Evolutionary conservation across 2,113 vertebrate species (phyloP).

Genomic region (Solea solea): DNA sequence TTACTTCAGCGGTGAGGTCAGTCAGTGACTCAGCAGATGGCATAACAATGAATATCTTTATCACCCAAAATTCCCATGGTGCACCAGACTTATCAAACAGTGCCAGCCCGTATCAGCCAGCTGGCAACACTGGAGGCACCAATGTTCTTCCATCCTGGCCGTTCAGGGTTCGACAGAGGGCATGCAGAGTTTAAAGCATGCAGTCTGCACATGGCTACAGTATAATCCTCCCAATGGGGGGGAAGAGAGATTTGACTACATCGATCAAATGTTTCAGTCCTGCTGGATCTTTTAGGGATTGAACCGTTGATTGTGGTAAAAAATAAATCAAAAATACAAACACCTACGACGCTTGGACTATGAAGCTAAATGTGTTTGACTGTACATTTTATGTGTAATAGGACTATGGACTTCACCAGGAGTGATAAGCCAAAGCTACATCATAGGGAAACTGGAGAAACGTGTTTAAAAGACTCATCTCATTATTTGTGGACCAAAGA

Average conservation of each 20-base stretch:
- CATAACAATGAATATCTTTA: conserved; percentile 67
- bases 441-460: neutral
- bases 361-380: conserved; percentile 20
- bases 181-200: conserved; percentile 61
- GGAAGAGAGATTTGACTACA: conserved; percentile 41
- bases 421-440: neutral
- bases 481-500: neutral
- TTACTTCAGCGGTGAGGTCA: conserved; percentile 47
- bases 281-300: conserved; percentile 31
- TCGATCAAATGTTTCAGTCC: conserved; percentile 46
- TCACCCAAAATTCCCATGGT: conserved; percentile 60
- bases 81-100: conserved; percentile 46
- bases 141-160: conserved; percentile 49
- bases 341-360: conserved; percentile 1
- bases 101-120: conserved; percentile 68
- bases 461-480: neutral
- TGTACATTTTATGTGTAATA: conserved; percentile 13
- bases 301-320: conserved; percentile 31
- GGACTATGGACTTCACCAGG: conserved; percentile 10
- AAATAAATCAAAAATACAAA: conserved; percentile 34
- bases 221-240: conserved; percentile 45
- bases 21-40: conserved; percentile 72
- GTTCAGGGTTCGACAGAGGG: conserved; percentile 44
- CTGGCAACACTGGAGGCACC: conserved; percentile 55
- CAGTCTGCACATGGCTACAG: conserved; percentile 5